Conservation (phyloP, 2,797 vertebrate genomes). For the Poecilia velifera region DNA sequence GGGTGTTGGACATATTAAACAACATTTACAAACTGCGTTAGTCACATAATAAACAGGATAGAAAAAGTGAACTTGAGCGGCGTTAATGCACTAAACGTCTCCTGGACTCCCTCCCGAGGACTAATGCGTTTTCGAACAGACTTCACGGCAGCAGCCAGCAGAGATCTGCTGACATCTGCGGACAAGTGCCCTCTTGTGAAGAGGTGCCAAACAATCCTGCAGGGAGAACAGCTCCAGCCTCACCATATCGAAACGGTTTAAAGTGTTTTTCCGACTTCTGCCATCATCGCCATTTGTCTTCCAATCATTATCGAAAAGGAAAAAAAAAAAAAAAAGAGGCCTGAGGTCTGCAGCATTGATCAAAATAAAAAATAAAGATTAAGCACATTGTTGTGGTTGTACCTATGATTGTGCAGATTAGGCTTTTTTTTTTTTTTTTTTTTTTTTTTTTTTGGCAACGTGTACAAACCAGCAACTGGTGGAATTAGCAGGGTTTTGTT, state of each 20-base stretch:
- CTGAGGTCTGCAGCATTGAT: background rate
- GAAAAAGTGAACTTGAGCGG: slow-evolving; percentile 9
- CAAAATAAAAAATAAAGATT: background rate
- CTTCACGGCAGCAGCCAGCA: slow-evolving; percentile 21
- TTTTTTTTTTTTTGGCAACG: background rate
- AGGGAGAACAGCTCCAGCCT: slow-evolving; percentile 34
- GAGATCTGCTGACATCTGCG: slow-evolving; percentile 53
- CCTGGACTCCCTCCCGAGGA: slow-evolving; percentile 27
- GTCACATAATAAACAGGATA: slow-evolving; percentile 14
- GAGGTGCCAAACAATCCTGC: slow-evolving; percentile 59
- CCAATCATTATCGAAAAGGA: background rate
- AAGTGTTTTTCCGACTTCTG: slow-evolving; percentile 30
- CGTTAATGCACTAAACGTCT: background rate
- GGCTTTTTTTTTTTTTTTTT: background rate
- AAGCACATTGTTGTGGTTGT: too few relatives aligned
- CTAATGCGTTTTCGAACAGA: slow-evolving; percentile 46
- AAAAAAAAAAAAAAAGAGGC: background rate
- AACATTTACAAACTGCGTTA: slow-evolving; percentile 11
- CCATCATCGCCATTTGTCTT: slow-evolving; percentile 18
- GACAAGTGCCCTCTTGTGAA: slow-evolving; percentile 51
- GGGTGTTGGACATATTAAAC: background rate
- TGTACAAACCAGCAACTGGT: background rate
- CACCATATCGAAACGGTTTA: slow-evolving; percentile 32
- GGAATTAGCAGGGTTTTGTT: background rate
- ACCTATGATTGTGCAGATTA: background rate